Conservation (phyloP, 2,797 vertebrate species). For the Halcyon chelicuti region DNA sequence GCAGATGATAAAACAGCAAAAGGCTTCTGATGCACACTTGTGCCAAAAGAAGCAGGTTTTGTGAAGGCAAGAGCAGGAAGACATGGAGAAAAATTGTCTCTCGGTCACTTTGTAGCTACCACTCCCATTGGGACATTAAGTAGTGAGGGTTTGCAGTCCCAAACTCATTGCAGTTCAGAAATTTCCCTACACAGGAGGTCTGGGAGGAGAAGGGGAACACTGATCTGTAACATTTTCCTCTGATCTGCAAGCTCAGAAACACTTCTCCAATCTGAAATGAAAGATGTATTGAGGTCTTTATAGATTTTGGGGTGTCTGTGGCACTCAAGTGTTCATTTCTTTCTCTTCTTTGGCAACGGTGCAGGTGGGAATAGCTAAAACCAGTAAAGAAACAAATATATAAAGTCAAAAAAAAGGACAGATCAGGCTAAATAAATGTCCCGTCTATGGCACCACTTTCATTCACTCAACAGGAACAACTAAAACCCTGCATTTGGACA, state of each 20-base stretch:
- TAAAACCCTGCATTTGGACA: neutral
- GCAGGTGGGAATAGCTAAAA: neutral
- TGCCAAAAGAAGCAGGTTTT: neutral
- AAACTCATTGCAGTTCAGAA: neutral
- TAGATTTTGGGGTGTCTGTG: neutral
- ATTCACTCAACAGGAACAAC: neutral
- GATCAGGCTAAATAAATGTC: neutral
- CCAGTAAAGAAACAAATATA: neutral
- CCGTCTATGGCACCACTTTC: neutral
- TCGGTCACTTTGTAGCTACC: neutral
- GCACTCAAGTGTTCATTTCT: neutral
- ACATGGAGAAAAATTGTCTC: neutral
- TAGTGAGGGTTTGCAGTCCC: neutral
- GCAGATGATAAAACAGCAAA: neutral
- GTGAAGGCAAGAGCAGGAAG: neutral
- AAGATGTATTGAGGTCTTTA: neutral
- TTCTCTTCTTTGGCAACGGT: neutral
- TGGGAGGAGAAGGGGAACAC: rapidly evolving
- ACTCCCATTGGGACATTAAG: neutral
- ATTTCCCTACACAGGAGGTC: neutral
- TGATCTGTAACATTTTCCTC: neutral
- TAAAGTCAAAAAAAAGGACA: neutral
- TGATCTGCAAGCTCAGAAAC: neutral
- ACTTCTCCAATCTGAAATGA: neutral
- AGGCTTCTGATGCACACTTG: neutral